These are phyloP conservation scores for Nephrotoma appendiculata DNA, from an alignment of 2,888 invertebrate species.

Conservation along the genomic window DNA sequence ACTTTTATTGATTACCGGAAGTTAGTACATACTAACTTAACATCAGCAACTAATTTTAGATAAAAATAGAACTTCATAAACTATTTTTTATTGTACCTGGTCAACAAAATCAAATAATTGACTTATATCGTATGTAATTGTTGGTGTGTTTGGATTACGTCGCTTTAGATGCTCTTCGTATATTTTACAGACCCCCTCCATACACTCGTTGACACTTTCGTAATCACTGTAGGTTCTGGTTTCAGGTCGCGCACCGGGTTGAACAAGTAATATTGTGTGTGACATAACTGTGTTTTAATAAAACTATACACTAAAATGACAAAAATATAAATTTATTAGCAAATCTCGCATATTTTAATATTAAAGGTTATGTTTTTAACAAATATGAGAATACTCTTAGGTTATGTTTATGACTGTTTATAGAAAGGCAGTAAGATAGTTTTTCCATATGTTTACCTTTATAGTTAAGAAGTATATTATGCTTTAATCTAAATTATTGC, in stretches of 20 bases:
- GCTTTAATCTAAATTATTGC: neutral
- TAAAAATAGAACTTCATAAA: neutral
- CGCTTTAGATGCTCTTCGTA: conserved; percentile 97
- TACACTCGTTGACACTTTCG: conserved; percentile 93
- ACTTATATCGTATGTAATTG: conserved; percentile 96
- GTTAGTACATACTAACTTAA: neutral
- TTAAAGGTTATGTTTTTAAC: neutral
- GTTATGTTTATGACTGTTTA: neutral
- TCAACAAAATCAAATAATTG: conserved; percentile 98
- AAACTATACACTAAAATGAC: neutral
- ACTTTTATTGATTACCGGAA: neutral
- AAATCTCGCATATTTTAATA: neutral
- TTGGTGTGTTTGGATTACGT: conserved; percentile 87
- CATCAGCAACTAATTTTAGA: neutral
- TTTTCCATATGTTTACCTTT: neutral
- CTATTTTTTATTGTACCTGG: conserved; percentile 37
- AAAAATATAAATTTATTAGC: neutral
- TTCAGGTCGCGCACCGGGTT: conserved; percentile 85
- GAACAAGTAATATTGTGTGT: conserved; percentile 94
- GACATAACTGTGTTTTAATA: conserved; percentile 40
- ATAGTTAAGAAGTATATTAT: neutral
- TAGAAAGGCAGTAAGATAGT: no score
- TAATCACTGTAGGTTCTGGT: conserved; percentile 97
- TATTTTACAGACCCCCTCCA: conserved; percentile 98
- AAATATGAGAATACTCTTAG: neutral